These are phyloP conservation scores for Tinea semifulvella DNA, from an alignment of 2,888 invertebrate genomes.

Conservation along the genomic window DNA sequence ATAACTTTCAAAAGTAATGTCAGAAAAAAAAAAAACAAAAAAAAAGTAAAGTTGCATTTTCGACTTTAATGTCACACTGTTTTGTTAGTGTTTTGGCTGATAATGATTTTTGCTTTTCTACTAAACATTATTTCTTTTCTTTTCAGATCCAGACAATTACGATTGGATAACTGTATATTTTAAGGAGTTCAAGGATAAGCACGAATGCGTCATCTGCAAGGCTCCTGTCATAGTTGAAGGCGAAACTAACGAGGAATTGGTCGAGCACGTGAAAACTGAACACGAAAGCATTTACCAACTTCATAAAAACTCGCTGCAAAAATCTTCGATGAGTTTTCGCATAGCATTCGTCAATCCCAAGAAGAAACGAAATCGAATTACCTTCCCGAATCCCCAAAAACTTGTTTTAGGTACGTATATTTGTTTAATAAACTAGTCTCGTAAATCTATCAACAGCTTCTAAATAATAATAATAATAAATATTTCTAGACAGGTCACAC, in stretches of 20 bases:
- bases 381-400: slow-evolving; percentile 1
- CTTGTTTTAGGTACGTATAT: slow-evolving; percentile 1
- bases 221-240: background rate
- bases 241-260: background rate
- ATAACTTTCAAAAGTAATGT: no score
- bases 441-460: no score
- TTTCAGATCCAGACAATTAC: background rate
- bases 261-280: background rate
- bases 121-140: background rate
- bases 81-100: no score
- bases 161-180: slow-evolving; percentile 6
- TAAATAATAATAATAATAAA: no score
- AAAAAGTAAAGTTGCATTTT: no score
- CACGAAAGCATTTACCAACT: slow-evolving; percentile 36
- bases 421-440: no score
- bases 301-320: slow-evolving; percentile 39
- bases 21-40: no score
- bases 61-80: no score
- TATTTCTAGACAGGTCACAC: no score
- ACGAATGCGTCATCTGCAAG: slow-evolving; percentile 6
- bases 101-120: no score
- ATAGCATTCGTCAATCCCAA: slow-evolving; percentile 39
- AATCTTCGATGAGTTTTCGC: slow-evolving; percentile 44
- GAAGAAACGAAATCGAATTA: background rate
- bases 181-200: background rate